Evolutionary conservation across 2,113 vertebrate species (phyloP).

Genomic region (Ictidomys tridecemlineatus): DNA sequence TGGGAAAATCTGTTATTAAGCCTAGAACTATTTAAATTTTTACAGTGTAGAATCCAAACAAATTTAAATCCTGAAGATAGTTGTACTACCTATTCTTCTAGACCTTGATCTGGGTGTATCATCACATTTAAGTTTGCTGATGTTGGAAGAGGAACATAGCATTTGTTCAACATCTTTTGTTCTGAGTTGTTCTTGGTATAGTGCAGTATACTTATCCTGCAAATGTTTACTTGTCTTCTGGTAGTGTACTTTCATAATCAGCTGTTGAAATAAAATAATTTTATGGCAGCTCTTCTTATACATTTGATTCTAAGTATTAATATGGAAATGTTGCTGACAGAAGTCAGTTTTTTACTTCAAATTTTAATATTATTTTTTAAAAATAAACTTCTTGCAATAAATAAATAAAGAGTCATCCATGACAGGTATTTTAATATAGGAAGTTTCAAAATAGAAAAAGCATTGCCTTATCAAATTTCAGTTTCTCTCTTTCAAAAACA

Average conservation of each 20-base stretch:
- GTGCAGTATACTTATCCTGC: background rate
- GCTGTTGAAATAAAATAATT: background rate
- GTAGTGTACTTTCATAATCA: background rate
- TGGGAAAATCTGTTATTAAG: background rate
- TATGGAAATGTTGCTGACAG: background rate
- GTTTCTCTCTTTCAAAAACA: constrained; percentile 8
- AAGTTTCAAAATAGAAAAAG: background rate
- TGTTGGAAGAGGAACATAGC: background rate
- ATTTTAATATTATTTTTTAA: background rate
- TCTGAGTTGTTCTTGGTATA: background rate
- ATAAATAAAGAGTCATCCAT: background rate
- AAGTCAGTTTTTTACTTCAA: background rate
- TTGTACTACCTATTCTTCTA: background rate
- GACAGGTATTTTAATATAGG: background rate
- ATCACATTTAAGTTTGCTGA: background rate
- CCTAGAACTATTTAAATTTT: background rate
- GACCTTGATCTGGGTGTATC: background rate
- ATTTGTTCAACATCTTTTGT: background rate
- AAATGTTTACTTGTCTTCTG: background rate
- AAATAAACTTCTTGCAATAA: background rate
- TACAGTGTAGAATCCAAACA: background rate
- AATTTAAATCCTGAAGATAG: background rate
- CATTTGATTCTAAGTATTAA: background rate
- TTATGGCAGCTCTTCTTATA: background rate
- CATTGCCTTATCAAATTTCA: background rate